A percentile compares a stretch with the other conserved stretches of the same genome.
Evolutionary conservation across 1,140 invertebrate species (phyloP).

Genomic region (Centruroides sculpturatus): DNA sequence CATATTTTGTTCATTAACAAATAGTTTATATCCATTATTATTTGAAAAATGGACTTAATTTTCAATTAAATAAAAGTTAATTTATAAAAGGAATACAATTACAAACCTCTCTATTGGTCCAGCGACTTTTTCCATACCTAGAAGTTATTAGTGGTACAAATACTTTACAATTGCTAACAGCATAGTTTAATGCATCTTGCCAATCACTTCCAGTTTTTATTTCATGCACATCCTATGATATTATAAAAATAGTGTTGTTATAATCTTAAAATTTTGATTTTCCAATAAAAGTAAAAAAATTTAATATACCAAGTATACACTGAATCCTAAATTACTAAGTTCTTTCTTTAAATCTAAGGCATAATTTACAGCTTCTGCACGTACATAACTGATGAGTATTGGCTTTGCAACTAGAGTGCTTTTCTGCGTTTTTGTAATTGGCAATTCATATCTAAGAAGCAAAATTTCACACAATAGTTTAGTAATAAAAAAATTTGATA

Average conservation of each 20-base stretch:
- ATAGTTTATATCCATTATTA: too few species aligned
- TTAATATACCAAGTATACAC: slow-evolving; percentile 29
- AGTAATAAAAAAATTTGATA: not conserved
- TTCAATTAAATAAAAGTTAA: too few species aligned
- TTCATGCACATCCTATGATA: slow-evolving; percentile 32
- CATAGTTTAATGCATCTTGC: slow-evolving; percentile 35
- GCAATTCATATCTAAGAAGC: not conserved
- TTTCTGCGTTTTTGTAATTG: slow-evolving; percentile 1
- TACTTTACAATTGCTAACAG: slow-evolving; percentile 32
- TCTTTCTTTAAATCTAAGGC: slow-evolving; percentile 30
- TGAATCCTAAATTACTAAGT: slow-evolving; percentile 26
- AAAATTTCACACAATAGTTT: slow-evolving; percentile 19
- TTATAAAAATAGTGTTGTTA: not conserved
- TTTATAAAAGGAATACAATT: not conserved
- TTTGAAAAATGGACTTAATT: too few species aligned
- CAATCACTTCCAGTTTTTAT: slow-evolving; percentile 33
- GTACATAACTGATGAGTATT: slow-evolving; percentile 34
- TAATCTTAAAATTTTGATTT: not conserved
- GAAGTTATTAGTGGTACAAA: slow-evolving; percentile 34
- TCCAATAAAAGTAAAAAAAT: not conserved
- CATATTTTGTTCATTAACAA: too few species aligned
- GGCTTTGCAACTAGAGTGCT: slow-evolving; percentile 23
- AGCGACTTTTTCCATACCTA: slow-evolving; percentile 33
- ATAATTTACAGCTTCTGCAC: slow-evolving; percentile 30
- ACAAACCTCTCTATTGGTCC: slow-evolving; percentile 35